phyloP scores from a whole-genome alignment of 2,888 invertebrate species.

The Artemia sinica region DNA sequence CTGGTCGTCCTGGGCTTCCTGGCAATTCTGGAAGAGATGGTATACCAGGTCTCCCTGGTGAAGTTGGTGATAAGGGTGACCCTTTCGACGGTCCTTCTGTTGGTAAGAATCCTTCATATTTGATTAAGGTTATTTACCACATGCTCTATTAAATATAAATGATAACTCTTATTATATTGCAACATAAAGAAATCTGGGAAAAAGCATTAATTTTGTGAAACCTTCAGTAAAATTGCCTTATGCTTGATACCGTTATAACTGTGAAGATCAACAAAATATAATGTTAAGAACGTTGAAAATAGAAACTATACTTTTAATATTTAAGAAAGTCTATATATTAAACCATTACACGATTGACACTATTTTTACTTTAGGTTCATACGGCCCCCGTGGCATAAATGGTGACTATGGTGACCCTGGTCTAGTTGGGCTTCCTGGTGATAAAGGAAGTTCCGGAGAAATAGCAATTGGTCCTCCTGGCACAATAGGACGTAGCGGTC shows the following conservation, averaged over 20 bases:
- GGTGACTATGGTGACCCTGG: neutral
- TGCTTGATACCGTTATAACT: no score
- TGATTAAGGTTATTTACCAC: no score
- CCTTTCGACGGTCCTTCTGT: constrained; percentile 1
- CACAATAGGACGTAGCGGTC: neutral
- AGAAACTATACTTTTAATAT: no score
- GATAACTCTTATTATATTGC: no score
- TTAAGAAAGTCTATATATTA: neutral
- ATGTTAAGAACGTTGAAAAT: no score
- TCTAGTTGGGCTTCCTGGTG: neutral
- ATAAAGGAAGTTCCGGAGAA: neutral
- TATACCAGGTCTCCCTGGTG: neutral
- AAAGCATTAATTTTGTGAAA: no score
- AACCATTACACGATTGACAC: neutral
- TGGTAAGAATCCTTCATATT: neutral
- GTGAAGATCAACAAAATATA: no score
- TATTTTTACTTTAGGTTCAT: neutral
- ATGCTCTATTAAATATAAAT: no score
- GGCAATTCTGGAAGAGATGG: neutral
- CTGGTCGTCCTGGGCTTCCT: neutral
- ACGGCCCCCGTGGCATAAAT: neutral
- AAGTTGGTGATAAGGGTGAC: neutral
- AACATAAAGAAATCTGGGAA: no score
- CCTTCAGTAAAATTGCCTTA: no score
- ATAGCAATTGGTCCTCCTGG: neutral